Base-by-base conservation (phyloP, 2,797 vertebrate species). In the Anisognathus igniventris region DNA sequence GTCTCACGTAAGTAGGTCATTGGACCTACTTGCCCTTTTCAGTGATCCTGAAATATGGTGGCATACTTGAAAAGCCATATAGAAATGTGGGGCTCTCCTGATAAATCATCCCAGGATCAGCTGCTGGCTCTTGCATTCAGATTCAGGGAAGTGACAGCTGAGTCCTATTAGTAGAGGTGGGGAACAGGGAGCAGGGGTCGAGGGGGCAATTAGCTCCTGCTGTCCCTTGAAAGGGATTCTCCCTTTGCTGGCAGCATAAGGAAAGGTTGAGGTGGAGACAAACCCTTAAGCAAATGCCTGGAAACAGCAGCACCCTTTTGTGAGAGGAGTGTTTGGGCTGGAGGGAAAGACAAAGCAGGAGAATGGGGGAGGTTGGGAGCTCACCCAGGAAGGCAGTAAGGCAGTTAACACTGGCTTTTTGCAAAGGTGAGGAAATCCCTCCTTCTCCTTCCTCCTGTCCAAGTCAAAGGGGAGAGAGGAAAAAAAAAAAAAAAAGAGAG, bases 21-120 rank as follows among this genome's bases (percentile, higher is more conserved):
- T 86, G 86, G 95, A 94, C 89, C 92, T 91, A 82, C 81, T 87
- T 94, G 81, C 87, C 92, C 96, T 94, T 93, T 96, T 92, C 95
- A 96, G 72, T 93, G 92, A 96, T 93, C 91, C 95, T 93, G 89
- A 96, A 94, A 86, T 89, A 92, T 8, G 66, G 79, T 95, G 82
- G 85, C 57, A 6, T 54, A 87, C 86, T 92, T 88, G 81, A 96
- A 95, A 94, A 96, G 65, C 58, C 62, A 40, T 42, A 51, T 2
- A 93, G 89, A 91, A 91, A 86, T 4, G 45, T 58, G 58, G 71
- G 75, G 54, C 35, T 95, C 45, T 90, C 79, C 65, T 88, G 81
- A 91, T 91, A 96, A 94, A 91, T 89, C 89, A 91, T 71, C 27
- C 87, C 62, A 88, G 84, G 58, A 88, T 96, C 84, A 72, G 75